Evolutionary conservation across 1,140 invertebrate species (phyloP), one percentile per base, ranked within the genome.

Genomic region (Panagrolaimus sp.): DNA sequence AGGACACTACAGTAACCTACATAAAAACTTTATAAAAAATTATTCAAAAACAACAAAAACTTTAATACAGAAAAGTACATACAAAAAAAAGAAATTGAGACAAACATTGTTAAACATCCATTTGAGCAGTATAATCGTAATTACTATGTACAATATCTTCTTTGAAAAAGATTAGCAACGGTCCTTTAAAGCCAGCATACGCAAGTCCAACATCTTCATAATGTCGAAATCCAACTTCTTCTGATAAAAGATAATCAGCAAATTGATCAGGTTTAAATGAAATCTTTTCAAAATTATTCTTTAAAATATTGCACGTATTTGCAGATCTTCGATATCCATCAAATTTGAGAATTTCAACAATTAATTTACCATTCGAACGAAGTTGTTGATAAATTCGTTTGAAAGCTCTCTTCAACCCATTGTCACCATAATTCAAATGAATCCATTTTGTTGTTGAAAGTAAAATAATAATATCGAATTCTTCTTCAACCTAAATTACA

Each of bases 381-480:
- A 99, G 85, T 78, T 97, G 93, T 9, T 88, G 87, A 81, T 90
- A 93, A 86, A 95, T 92, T 11, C 93, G 86, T 72, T 90, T 89
- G 82, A 98, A 98, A 53, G 91, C 88, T 71, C 91, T 87, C 84
- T 95, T 96, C n/a, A 99, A 82, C 4, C 95, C 96, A 14, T 87
- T 87, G 84, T 99, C 96, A 8, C 95, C 93, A 87, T 90, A 94
- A 85, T 98, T 98, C 11, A 98, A 86, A 84, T 98, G 96, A 74
- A 98, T 89, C 95, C 95, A 98, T 85, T 99, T 98, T 2, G 93
- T 96, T 11, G 96, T 89, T 43, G 92, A 94, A 4, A 98, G 86
- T 82, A 93, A 96, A 9, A 98, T 83, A 70, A 99, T 96, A 62
- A 91, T 87, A 85, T 98, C 93, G 84, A 92, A 98, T 82, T 96